phyloP scores from a whole-genome alignment of 2,888 invertebrate species.

The Troides aeacus region DNA sequence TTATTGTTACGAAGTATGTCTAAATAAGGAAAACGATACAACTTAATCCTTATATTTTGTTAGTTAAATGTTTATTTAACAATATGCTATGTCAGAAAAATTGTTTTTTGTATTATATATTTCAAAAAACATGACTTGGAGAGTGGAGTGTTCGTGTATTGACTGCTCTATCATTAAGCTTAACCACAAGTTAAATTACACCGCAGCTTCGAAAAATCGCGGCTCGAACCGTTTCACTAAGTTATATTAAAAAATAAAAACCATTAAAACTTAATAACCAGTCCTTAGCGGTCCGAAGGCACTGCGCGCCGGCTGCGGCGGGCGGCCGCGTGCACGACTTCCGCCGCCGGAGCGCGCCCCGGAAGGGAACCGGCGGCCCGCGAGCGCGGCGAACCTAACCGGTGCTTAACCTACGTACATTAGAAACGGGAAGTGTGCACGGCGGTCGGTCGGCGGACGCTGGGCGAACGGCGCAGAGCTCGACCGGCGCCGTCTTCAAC shows the following conservation, averaged over 20 bases:
- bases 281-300: conserved; percentile 65
- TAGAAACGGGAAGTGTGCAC: conserved; percentile 66
- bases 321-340: background rate
- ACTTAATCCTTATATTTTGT: too few relatives aligned
- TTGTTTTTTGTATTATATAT: too few relatives aligned
- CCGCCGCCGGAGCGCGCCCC: background rate
- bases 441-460: conserved; percentile 8
- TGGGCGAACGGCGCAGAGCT: background rate
- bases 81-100: too few relatives aligned
- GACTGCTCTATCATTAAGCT: conserved; percentile 45
- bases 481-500: too few relatives aligned
- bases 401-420: conserved; percentile 50
- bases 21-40: too few relatives aligned
- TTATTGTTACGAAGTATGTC: too few relatives aligned
- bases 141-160: background rate
- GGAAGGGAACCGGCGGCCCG: background rate
- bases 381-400: conserved; percentile 7
- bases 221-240: background rate
- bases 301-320: conserved; percentile 52
- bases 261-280: conserved; percentile 44
- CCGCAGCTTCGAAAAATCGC: conserved; percentile 1
- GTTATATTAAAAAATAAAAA: conserved; percentile 17
- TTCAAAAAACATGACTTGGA: background rate
- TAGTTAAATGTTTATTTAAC: too few relatives aligned
- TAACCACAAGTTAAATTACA: conserved; percentile 32